Percentiles rank a stretch among this genome's conserved stretches.
Evolutionary conservation across 2,888 invertebrate genomes (phyloP).

Genomic region (Autographa gamma): DNA sequence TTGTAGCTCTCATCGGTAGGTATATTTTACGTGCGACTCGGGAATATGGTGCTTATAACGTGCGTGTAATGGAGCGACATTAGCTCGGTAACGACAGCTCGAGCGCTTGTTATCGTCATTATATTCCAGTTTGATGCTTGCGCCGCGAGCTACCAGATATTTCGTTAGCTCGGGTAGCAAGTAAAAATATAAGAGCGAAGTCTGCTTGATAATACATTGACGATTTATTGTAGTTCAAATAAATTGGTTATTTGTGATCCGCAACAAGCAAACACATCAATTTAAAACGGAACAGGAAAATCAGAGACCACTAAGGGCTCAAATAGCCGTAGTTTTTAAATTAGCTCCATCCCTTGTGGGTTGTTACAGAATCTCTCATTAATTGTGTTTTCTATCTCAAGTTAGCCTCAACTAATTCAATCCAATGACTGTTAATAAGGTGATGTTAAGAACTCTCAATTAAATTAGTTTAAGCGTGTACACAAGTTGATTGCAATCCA

Average conservation of each 20-base stretch:
- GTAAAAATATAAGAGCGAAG: not conserved
- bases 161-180: not conserved
- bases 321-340: not conserved
- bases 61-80: slow-evolving; percentile 29
- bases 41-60: slow-evolving; percentile 8
- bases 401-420: not conserved
- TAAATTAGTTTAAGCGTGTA: no score
- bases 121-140: not conserved
- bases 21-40: slow-evolving; percentile 28
- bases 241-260: not conserved
- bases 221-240: not conserved
- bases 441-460: not conserved
- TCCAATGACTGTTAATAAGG: not conserved
- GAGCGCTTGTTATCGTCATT: not conserved
- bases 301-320: not conserved
- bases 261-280: not conserved
- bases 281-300: not conserved
- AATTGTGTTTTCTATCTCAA: slow-evolving; percentile 3
- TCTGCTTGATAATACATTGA: not conserved
- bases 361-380: not conserved
- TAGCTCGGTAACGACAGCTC: slow-evolving; percentile 13
- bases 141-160: not conserved
- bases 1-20: slow-evolving; percentile 12
- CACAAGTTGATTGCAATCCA: not conserved
- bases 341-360: not conserved